A percentile compares a stretch with the other conserved stretches of the same genome.
phyloP scores from a whole-genome alignment of 1,140 invertebrate genomes.

The Cyclargus thomasi region DNA sequence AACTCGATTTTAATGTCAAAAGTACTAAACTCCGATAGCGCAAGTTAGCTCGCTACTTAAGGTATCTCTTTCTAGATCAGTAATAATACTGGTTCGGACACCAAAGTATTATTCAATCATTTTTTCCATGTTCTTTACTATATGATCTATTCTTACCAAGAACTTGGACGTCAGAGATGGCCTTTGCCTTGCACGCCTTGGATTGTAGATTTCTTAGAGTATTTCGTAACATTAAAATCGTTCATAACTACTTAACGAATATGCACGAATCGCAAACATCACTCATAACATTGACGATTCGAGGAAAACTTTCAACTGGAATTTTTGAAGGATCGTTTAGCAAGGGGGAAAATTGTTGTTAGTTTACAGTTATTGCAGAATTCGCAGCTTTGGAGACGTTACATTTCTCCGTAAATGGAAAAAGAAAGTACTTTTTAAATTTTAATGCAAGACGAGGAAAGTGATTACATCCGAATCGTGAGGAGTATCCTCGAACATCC shows the following conservation, averaged over 20 bases:
- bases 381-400: neutral
- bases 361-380: conserved; percentile 13
- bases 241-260: neutral
- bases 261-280: neutral
- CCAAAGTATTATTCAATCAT: too few species aligned
- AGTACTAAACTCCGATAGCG: too few species aligned
- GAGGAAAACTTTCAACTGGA: conserved; percentile 23
- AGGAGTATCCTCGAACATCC: neutral
- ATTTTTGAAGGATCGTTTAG: conserved; percentile 28
- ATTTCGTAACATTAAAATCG: neutral
- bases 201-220: neutral
- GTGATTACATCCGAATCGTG: too few species aligned
- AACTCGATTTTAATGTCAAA: too few species aligned
- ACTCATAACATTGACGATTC: conserved; percentile 1
- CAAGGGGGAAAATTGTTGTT: conserved; percentile 33
- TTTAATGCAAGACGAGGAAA: neutral
- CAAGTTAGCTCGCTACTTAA: too few species aligned
- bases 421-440: neutral
- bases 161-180: neutral
- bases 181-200: neutral
- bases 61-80: too few species aligned
- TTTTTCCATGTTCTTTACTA: neutral
- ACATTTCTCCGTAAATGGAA: neutral
- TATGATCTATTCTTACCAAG: neutral
- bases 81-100: too few species aligned